These are phyloP conservation scores for Celastrina argiolus DNA, from an alignment of 2,888 invertebrate species.

Conservation along the genomic window DNA sequence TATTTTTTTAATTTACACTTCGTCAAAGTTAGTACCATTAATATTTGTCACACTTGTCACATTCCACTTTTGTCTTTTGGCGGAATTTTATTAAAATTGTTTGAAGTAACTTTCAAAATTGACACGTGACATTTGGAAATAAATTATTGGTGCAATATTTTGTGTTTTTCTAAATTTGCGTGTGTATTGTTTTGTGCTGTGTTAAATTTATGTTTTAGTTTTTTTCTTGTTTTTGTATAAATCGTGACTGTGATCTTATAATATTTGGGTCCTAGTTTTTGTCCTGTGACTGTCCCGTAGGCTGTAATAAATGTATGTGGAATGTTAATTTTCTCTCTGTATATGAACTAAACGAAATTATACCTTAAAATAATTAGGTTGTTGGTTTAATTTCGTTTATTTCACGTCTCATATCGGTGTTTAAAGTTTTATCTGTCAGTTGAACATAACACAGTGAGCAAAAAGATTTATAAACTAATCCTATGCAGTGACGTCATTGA, in stretches of 20 bases:
- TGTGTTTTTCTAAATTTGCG: neutral
- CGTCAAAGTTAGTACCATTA: no score
- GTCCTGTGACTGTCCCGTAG: neutral
- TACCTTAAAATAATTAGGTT: neutral
- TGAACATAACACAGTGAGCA: no score
- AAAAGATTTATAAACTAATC: no score
- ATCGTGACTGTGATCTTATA: neutral
- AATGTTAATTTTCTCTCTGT: neutral
- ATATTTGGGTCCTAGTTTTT: neutral
- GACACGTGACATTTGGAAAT: neutral
- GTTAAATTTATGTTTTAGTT: neutral
- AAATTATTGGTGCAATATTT: neutral
- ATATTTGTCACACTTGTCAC: no score
- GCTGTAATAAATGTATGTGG: neutral
- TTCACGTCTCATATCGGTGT: no score
- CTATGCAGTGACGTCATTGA: no score
- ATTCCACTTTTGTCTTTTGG: no score
- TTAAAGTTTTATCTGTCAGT: no score
- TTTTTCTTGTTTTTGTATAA: neutral
- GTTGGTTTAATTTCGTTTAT: no score
- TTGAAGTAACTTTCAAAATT: neutral
- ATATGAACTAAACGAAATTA: neutral
- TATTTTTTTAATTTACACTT: no score
- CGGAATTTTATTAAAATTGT: neutral
- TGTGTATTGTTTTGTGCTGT: neutral